A percentile compares a stretch with the other conserved stretches of the same genome.
These are phyloP conservation scores for Rhincodon typus DNA, from an alignment of 2,797 vertebrate species.

Conservation along the genomic window DNA sequence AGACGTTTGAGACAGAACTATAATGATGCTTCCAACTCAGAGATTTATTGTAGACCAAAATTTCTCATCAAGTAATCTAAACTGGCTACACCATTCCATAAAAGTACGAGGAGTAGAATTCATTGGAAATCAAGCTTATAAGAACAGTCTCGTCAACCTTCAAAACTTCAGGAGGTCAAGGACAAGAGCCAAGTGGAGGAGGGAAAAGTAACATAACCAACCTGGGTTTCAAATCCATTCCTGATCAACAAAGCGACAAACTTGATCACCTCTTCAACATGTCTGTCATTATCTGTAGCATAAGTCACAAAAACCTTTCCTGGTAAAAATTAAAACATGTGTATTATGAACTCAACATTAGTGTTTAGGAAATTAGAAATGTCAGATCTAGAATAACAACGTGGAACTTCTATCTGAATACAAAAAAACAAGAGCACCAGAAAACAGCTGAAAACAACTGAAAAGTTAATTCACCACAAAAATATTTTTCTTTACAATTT, in stretches of 20 bases:
- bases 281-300: constrained; percentile 64
- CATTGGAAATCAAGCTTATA: not conserved
- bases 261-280: constrained; percentile 68
- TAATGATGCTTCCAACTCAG: not conserved
- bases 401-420: not conserved
- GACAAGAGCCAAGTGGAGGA: not conserved
- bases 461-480: not conserved
- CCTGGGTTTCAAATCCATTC: constrained; percentile 71
- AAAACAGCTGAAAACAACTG: not conserved
- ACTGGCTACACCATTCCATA: not conserved
- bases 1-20: not conserved
- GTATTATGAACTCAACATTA: not conserved
- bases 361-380: not conserved
- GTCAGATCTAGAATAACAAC: not conserved
- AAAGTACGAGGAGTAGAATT: not conserved
- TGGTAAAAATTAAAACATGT: constrained; percentile 41
- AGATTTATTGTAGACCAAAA: not conserved
- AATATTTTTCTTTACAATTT: not conserved
- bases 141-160: not conserved
- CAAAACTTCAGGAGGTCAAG: not conserved
- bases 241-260: constrained; percentile 67
- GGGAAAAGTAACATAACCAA: constrained; percentile 45
- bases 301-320: constrained; percentile 70
- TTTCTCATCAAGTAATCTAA: not conserved
- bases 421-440: not conserved